Base-by-base conservation (phyloP, 1,140 invertebrate genomes). In the Pogonomyrmex barbatus region DNA sequence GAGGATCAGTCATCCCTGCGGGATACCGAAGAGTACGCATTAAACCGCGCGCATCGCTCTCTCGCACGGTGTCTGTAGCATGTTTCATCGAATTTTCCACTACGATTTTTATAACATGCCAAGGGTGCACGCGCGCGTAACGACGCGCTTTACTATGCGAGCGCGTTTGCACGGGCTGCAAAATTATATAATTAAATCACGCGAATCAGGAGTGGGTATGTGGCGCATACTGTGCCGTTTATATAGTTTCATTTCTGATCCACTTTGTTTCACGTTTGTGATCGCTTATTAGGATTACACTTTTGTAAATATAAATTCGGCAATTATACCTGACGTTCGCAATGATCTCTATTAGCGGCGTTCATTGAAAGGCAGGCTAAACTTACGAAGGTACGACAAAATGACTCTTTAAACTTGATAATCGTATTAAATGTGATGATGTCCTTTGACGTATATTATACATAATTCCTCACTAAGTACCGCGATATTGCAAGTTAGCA, bases 391-490 rank as follows among this genome's bases (percentile, higher is more conserved):
- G 2, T 8, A 65, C 30, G 42, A 39, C 87, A 54, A 88, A 88
- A 58, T 71, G 83, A 50, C 73, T 54, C 56, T 73, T 60, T 73
- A 56, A 89, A 77, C 85, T 62, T 47, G 39, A 52, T 82, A 82
- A 82, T 82, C 52, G 17, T 39, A 36, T 67, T 58, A 56, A 82
- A 60, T 58, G 39, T 47, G 9, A 56, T 54, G 78, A 17, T 47
- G 52, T 17, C 54, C 79, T 82, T 82, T 82, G 79, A 82, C n/a
- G 50, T 82, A 50, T 10, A 36, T 6, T 82, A 50, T 10, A 36
- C 10, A 47, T 14, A 67, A 82, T 73, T 42, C 17, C 79, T 47
- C 42, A 71, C 60, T 70, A 81, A 70, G 39, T 81, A 24, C 39
- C 30, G 8, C 39, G 67, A 60, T 58, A 70, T 70, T 36, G 52